phyloP scores from a whole-genome alignment of 2,888 invertebrate species.

The Euphydryas editha region DNA sequence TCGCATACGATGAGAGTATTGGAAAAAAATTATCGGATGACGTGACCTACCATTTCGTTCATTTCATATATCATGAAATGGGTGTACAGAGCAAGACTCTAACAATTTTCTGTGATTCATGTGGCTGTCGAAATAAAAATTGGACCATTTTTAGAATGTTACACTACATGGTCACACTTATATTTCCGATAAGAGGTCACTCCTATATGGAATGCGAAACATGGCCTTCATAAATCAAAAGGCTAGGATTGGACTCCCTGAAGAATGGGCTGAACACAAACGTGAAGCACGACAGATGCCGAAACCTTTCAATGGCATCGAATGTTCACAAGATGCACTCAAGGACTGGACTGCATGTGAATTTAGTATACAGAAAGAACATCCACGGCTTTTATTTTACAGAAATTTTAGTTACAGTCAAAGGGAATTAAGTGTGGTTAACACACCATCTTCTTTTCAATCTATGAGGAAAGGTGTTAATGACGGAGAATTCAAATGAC shows the following conservation, averaged over 20 bases:
- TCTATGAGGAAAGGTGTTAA: too few relatives aligned
- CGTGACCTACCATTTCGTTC: slow-evolving; percentile 14
- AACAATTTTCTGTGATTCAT: slow-evolving; percentile 50
- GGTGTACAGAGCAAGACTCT: slow-evolving; percentile 20
- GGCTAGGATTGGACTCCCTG: neutral
- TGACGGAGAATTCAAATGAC: too few relatives aligned
- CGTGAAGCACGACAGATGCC: slow-evolving; percentile 11
- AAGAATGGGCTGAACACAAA: neutral
- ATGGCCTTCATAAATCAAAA: slow-evolving; percentile 24
- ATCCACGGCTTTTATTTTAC: neutral
- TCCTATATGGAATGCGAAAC: slow-evolving; percentile 23
- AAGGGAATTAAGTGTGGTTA: too few relatives aligned
- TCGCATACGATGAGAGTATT: slow-evolving; percentile 6
- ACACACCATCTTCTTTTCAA: neutral
- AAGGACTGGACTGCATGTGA: neutral
- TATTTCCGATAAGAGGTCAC: slow-evolving; percentile 23
- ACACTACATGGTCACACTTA: slow-evolving; percentile 14
- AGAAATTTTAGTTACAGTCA: too few relatives aligned
- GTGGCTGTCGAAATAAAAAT: slow-evolving; percentile 51
- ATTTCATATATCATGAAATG: slow-evolving; percentile 18
- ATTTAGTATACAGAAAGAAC: neutral
- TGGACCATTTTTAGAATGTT: slow-evolving; percentile 22
- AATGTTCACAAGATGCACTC: slow-evolving; percentile 4
- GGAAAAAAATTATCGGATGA: slow-evolving; percentile 23
- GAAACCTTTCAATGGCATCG: slow-evolving; percentile 19